Percentiles rank a stretch among this genome's conserved stretches.
Conservation (phyloP, 2,113 vertebrate species). For the Pteropus alecto region DNA sequence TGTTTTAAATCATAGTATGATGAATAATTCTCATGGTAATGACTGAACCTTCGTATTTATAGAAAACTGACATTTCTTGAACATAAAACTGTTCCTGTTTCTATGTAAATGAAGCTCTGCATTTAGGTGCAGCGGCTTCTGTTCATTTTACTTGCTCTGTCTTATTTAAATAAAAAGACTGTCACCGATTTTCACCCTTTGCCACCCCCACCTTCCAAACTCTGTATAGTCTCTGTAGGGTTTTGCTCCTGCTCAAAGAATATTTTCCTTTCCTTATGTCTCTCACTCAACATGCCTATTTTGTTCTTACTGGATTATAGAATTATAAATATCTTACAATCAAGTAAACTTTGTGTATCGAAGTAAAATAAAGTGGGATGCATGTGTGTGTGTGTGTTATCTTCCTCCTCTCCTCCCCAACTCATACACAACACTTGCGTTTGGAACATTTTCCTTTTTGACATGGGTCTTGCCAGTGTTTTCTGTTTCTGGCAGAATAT, state of each 20-base stretch:
- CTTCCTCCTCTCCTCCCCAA: conserved; percentile 36
- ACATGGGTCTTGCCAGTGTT: conserved; percentile 63
- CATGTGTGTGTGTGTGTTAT: conserved; percentile 6
- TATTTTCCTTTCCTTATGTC: neutral
- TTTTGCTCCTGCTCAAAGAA: neutral
- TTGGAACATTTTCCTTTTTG: conserved; percentile 47
- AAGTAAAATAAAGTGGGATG: conserved; percentile 22
- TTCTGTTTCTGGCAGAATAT: conserved; percentile 42
- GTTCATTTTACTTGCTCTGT: conserved; percentile 72
- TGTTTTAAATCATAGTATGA: conserved; percentile 70
- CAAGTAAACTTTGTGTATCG: conserved; percentile 25
- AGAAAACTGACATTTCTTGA: conserved; percentile 79
- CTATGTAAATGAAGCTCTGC: conserved; percentile 66
- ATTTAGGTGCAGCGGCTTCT: conserved; percentile 71
- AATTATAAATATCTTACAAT: conserved; percentile 60
- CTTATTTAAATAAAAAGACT: conserved; percentile 55
- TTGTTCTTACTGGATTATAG: conserved; percentile 10
- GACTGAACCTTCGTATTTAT: conserved; percentile 75
- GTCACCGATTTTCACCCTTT: neutral
- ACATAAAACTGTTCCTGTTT: conserved; percentile 67
- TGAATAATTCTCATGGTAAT: conserved; percentile 75
- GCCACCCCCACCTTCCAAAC: neutral
- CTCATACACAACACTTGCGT: neutral
- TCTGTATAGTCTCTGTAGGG: neutral
- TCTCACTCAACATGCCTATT: conserved; percentile 47